Evolutionary conservation across 2,113 vertebrate species (phyloP), one percentile per base, ranked within the genome.

Genomic region (Salvelinus sp.): DNA sequence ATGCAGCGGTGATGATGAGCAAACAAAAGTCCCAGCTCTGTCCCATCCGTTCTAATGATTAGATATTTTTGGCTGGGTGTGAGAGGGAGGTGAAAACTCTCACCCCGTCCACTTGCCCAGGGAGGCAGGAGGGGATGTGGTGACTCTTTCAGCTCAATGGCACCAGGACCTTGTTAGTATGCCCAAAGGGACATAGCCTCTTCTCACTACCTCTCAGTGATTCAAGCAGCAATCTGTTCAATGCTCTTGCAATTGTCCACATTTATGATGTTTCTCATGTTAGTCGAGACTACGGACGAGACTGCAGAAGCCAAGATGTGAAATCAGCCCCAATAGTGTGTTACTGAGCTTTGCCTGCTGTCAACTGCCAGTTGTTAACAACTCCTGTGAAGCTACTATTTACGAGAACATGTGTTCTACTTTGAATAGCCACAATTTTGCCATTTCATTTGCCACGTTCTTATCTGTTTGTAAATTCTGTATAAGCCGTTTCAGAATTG

Each of bases 91-190:
- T 76, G 81, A 81, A 70, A 87, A 80, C 78, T 28, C 68, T 48
- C 77, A 72, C 76, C 4, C 69, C 28, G 63, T 63, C 5, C n/a
- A 1, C 57, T 78, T 72, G 10, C 73, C 18, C 54, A 64, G 23
- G 74, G 72, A 25, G 58, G 30, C 71, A 69, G 65, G 57, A 58
- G 69, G 64, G 74, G 73, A 66, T 72, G 69, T 10, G 72, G 72
- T 90, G 85, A 87, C 82, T 89, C 79, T 83, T 5, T 72, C 71
- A 73, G 76, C 65, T 85, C 74, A 78, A 64, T 20, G 12, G 70
- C 54, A 74, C 13, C 62, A 74, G 76, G 14, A 27, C 14, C 27
- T n/a, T 60, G 57, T n/a, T 6, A 60, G 16, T 6, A n/a, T 18
- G 57, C 57, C 20, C 57, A 18, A 20, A 20, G 57, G 57, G 6